A percentile compares a stretch with the other conserved stretches of the same genome.
Evolutionary conservation across 2,888 invertebrate species (phyloP).

Genomic region (Abrostola triplasia): DNA sequence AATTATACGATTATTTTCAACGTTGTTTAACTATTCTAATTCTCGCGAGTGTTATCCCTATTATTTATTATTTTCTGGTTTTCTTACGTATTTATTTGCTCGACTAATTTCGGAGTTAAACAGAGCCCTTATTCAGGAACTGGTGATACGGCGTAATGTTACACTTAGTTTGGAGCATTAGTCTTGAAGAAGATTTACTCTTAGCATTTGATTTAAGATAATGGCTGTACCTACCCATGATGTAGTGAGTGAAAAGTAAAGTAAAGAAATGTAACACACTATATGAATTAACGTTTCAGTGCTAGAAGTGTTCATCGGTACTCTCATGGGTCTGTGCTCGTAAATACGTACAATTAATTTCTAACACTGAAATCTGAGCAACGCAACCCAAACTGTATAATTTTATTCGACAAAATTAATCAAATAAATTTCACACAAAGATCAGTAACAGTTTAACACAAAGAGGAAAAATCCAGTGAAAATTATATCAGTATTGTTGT

Average conservation of each 20-base stretch:
- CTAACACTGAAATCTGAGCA: constrained; percentile 32
- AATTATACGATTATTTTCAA: too few species aligned
- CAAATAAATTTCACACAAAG: constrained; percentile 18
- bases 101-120: too few species aligned
- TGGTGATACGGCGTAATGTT: constrained; percentile 32
- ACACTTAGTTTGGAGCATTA: background rate
- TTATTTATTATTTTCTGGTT: too few species aligned
- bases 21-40: too few species aligned
- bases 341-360: constrained; percentile 8
- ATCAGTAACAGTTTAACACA: constrained; percentile 1
- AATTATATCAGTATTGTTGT: too few species aligned
- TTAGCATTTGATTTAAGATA: constrained; percentile 47
- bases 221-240: constrained; percentile 43
- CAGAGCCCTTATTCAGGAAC: too few species aligned
- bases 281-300: constrained; percentile 26
- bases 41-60: too few species aligned
- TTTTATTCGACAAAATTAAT: constrained; percentile 4
- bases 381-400: constrained; percentile 7
- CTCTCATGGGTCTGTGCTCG: too few species aligned
- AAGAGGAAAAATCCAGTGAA: background rate
- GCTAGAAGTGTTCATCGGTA: constrained; percentile 23
- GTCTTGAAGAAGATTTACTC: background rate
- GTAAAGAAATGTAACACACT: constrained; percentile 8
- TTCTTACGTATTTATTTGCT: too few species aligned
- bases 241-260: constrained; percentile 23